Base-by-base conservation (phyloP, 2,888 invertebrate species). In the Amblyteles armatorius region DNA sequence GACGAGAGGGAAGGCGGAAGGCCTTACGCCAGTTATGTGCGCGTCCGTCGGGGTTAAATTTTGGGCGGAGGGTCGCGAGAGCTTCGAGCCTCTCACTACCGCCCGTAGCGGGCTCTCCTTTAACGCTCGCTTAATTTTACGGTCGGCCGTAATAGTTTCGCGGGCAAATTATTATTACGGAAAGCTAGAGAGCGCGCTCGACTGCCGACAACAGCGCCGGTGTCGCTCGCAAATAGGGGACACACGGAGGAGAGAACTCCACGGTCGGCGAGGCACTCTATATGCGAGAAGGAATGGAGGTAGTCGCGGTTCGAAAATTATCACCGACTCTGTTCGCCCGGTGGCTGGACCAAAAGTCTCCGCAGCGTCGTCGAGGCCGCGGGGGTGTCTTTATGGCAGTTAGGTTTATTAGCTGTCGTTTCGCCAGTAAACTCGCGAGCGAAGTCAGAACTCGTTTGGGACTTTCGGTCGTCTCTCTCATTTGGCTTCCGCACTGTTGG, bases 381-480 rank as follows among this genome's bases (percentile, higher is more conserved):
- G 78, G 77, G 86, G 86, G 83, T 83, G 85, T 84, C 89, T 91
- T 92, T 91, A 91, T 89, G 88, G 91, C 88, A 87, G 89, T 88
- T 85, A 82, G 88, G 90, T 92, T 92, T 92, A 92, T 92, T 92
- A 92, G 91, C 88, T 88, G 88, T 87, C 89, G 88, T 91, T 91
- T 90, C 87, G 78, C 82, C 73, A 83, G 48, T 82, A 44, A 71
- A 81, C 73, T 76, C 77, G 33, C 26, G 19, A 60, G 50, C 60
- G 60, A 72, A 82, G 71, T 82, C 82, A 57, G 19, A 79, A 85
- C 76, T 85, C 76, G 72, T 76, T 72, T 16, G 71, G 48, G 29
- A 85, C 82, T 85, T 79, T 83, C 26, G 29, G 11, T 36, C 40
- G 36, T 50, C 73, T 60, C 33, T 68, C 44, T 40, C 50, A 29